Evolutionary conservation across 1,140 invertebrate genomes (phyloP), one percentile per base, ranked within the genome.

Genomic region (Xylocopa sonorina): DNA sequence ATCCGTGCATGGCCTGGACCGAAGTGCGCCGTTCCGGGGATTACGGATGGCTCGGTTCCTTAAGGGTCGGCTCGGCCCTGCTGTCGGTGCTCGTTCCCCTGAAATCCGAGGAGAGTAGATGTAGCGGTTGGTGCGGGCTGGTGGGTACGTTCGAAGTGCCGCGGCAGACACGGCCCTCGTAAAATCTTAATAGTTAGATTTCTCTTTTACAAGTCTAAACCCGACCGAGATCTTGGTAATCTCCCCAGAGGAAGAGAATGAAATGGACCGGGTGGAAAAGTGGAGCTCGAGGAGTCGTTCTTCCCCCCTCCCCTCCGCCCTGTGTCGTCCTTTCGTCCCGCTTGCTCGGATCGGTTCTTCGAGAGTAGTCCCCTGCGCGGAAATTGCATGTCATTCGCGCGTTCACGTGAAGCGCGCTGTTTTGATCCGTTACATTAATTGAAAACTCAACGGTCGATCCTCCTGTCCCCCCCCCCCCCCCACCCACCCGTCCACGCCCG

Each of bases 91-190:
- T 68, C 64, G 24, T 21, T 14, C 48, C 34, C 82, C 80, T 81
- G 83, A 81, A 84, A 85, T 85, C 80, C 73, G 73, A 85, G 68
- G 67, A 78, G 72, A 84, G 41, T 66, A 63, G 78, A 84, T 85
- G 69, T 51, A 85, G 46, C 60, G 46, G 27, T 1, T 53, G 21
- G 18, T 43, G 27, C 12, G 27, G 29, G n/a, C n/a, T n/a, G 46
- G 27, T 1, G 41, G 21, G 18, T 43, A 34, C 12, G 27, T 24
- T 18, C 24, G 27, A 50, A 41, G 48, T 43, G 53, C 38, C 69
- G 21, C 38, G 69, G 48, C 62, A 55, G 46, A 53, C 43, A 38
- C 48, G 73, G 18, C 32, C 48, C 34, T 80, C 82, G 71, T 64
- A 46, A 84, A 78, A 78, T 82, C 50, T 71, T 75, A 62, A 84